phyloP scores from a whole-genome alignment of 2,113 vertebrate species.

The Gallinago jamesoni region DNA sequence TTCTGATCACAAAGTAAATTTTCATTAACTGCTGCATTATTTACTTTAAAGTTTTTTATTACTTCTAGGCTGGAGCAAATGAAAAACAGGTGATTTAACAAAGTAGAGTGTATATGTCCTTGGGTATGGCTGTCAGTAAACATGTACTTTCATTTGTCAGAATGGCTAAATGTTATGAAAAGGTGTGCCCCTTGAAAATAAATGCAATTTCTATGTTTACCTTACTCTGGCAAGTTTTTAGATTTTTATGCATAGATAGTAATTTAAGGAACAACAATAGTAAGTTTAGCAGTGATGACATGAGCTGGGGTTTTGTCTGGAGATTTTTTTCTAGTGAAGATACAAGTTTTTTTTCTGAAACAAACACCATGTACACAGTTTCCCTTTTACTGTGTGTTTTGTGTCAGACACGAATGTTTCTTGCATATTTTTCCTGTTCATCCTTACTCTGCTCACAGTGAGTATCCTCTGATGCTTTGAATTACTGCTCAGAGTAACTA shows the following conservation, averaged over 20 bases:
- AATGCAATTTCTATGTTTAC: not conserved
- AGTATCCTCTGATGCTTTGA: not conserved
- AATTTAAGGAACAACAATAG: not conserved
- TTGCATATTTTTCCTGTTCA: not conserved
- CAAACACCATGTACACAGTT: not conserved
- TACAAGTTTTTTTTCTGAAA: not conserved
- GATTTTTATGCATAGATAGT: not conserved
- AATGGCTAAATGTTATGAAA: not conserved
- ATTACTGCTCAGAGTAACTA: not conserved
- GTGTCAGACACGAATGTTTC: not conserved
- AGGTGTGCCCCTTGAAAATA: not conserved
- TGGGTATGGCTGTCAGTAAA: not conserved
- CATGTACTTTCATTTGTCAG: not conserved
- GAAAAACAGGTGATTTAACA: not conserved
- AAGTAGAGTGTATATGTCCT: not conserved
- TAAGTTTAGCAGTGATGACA: not conserved
- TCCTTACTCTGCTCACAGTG: not conserved
- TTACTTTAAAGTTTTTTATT: not conserved
- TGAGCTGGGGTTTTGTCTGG: not conserved
- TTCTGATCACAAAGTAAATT: not conserved
- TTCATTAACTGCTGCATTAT: not conserved
- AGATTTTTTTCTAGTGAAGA: not conserved
- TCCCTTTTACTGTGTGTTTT: not conserved
- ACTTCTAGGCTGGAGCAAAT: not conserved
- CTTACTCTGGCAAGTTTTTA: not conserved